Evolutionary conservation across 1,140 invertebrate genomes (phyloP).

Genomic region (Euborellia annulipes): DNA sequence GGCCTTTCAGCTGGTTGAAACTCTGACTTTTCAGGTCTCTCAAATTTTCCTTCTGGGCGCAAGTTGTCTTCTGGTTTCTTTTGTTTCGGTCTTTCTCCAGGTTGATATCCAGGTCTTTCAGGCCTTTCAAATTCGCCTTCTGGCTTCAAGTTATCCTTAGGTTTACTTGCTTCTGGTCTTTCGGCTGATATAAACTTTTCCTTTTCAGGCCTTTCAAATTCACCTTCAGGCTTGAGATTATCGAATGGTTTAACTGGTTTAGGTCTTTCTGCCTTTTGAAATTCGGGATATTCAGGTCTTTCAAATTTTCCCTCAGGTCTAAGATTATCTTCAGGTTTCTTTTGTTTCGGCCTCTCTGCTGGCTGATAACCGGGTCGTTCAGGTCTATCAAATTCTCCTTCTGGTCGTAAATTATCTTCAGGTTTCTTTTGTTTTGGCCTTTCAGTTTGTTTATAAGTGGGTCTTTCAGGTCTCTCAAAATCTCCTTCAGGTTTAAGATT

Average conservation of each 20-base stretch:
- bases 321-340: conserved; percentile 36
- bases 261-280: conserved; percentile 24
- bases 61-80: conserved; percentile 28
- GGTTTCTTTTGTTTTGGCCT: conserved; percentile 33
- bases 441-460: conserved; percentile 23
- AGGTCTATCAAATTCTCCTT: conserved; percentile 35
- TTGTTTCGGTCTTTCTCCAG: conserved; percentile 31
- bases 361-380: conserved; percentile 18
- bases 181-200: conserved; percentile 24
- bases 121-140: conserved; percentile 33
- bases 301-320: conserved; percentile 39
- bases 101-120: conserved; percentile 11
- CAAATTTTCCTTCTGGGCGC: conserved; percentile 30
- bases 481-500: conserved; percentile 41
- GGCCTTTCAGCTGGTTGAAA: conserved; percentile 30
- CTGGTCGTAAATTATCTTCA: conserved; percentile 17
- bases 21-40: conserved; percentile 18
- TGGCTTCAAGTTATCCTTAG: conserved; percentile 35
- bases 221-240: conserved; percentile 30
- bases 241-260: conserved; percentile 32
- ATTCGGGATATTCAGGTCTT: conserved; percentile 18
- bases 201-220: conserved; percentile 27
- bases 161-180: conserved; percentile 23
- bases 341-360: conserved; percentile 1
- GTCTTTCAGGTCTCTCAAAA: conserved; percentile 28